Evolutionary conservation across 2,113 vertebrate genomes (phyloP).

Genomic region (Leptocoma aspasia): DNA sequence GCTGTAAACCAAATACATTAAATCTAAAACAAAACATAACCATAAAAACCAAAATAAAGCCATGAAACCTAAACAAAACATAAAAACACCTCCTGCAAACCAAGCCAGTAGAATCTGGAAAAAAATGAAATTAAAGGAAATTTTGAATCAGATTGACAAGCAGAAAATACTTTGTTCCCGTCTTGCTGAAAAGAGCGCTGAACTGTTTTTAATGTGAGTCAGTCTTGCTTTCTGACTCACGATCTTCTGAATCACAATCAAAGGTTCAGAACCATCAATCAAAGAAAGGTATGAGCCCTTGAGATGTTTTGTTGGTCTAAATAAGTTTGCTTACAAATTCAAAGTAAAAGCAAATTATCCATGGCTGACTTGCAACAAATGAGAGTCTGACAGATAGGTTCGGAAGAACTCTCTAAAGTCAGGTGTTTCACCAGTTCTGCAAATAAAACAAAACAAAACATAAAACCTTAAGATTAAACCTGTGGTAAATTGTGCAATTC

Average conservation of each 20-base stretch:
- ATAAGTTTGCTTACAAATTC: neutral
- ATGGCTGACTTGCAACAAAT: neutral
- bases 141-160: neutral
- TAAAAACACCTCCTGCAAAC: neutral
- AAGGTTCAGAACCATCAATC: neutral
- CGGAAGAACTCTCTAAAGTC: neutral
- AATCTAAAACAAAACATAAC: neutral
- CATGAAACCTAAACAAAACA: neutral
- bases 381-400: neutral
- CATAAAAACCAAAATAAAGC: neutral
- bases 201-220: neutral
- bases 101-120: neutral
- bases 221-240: neutral
- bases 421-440: neutral
- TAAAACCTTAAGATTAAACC: neutral
- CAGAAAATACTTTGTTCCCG: neutral
- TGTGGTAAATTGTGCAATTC: neutral
- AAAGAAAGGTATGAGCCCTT: neutral
- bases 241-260: neutral
- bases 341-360: neutral
- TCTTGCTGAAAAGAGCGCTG: neutral
- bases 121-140: neutral
- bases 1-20: neutral
- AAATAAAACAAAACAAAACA: neutral
- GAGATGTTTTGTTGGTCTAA: neutral